phyloP scores from a whole-genome alignment of 2,113 vertebrate species.

The Cottus gobio region DNA sequence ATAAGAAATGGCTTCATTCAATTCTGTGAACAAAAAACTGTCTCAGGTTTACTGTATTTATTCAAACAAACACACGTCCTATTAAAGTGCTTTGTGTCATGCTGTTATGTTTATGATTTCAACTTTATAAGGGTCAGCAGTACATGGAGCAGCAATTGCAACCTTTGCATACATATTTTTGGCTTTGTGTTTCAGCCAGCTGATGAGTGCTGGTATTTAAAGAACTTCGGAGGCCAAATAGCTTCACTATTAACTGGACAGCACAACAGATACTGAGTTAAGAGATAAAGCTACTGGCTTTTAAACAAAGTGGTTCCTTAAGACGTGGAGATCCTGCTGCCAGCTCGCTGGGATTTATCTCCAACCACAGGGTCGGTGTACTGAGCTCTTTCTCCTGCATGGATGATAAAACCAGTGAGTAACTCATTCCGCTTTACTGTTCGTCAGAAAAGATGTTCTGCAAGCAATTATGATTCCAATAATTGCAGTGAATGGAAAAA shows the following conservation, averaged over 20 bases:
- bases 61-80: background rate
- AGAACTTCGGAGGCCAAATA: constrained; percentile 46
- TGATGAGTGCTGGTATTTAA: constrained; percentile 69
- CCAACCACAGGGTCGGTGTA: background rate
- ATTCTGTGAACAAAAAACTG: background rate
- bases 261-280: constrained; percentile 24
- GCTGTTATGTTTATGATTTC: constrained; percentile 12
- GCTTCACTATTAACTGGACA: constrained; percentile 28
- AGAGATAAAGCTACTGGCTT: constrained; percentile 26
- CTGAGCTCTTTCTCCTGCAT: constrained; percentile 1
- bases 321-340: background rate
- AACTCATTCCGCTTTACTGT: background rate
- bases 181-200: constrained; percentile 31
- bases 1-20: background rate
- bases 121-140: background rate
- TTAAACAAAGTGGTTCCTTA: constrained; percentile 1
- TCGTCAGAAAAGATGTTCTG: background rate
- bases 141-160: constrained; percentile 26
- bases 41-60: background rate
- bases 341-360: constrained; percentile 13
- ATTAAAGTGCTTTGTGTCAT: background rate
- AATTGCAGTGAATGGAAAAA: background rate
- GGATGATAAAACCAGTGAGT: constrained; percentile 8
- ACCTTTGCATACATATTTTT: constrained; percentile 14
- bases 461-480: background rate